Conservation (phyloP, 30 jellyfish, hydroid and myxozoan species). For the Catostylus mosaicus region DNA sequence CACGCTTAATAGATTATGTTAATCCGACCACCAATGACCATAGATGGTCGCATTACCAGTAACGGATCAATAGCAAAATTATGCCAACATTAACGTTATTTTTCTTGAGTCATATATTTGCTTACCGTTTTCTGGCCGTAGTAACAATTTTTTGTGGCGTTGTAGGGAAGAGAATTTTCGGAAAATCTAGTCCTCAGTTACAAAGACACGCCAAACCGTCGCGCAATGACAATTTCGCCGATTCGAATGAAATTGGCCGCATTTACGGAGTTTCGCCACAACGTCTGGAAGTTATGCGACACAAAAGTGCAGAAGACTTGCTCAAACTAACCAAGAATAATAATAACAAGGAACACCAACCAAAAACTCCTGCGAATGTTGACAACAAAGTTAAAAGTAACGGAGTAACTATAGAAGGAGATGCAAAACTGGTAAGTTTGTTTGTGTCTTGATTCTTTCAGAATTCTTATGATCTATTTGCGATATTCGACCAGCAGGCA, state of each 20-base stretch:
- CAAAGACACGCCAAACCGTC: not conserved
- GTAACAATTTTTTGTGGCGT: no score
- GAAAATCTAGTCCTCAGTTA: not conserved
- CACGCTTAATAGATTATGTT: no score
- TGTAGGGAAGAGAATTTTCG: not conserved
- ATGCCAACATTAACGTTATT: no score
- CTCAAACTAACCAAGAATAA: not conserved
- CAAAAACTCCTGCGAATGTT: not conserved
- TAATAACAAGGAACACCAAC: not conserved
- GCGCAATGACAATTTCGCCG: constrained; percentile 16
- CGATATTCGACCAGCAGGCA: not conserved
- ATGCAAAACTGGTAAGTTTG: constrained; percentile 85
- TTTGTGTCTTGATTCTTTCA: no score
- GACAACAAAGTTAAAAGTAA: not conserved
- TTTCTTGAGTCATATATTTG: no score
- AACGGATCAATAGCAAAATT: no score
- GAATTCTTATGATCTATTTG: not conserved
- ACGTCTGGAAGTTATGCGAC: constrained; percentile 23
- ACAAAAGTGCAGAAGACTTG: constrained; percentile 64
- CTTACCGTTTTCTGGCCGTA: no score
- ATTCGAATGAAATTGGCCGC: constrained; percentile 29
- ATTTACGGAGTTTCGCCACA: constrained; percentile 40
- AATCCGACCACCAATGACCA: no score
- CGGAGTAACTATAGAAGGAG: constrained; percentile 64
- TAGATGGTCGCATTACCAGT: no score